phyloP scores from a whole-genome alignment of 2,113 vertebrate genomes.

The Halcyon malimbica region DNA sequence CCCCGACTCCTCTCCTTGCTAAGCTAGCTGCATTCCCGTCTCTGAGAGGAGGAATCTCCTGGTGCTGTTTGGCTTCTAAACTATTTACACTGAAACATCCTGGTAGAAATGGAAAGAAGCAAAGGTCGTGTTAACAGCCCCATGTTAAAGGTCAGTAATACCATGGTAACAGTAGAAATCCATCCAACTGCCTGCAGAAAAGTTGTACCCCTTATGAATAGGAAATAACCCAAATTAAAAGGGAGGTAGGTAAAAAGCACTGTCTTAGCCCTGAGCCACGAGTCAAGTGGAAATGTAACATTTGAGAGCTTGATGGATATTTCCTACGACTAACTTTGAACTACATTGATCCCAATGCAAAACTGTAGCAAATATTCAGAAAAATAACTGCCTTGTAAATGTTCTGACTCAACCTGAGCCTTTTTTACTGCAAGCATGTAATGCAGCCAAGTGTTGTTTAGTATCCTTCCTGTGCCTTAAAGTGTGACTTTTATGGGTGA shows the following conservation, averaged over 20 bases:
- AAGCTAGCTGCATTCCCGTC: neutral
- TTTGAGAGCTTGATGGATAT: neutral
- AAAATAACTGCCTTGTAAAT: neutral
- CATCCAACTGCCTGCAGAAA: conserved; percentile 21
- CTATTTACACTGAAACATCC: conserved; percentile 46
- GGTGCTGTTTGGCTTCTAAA: conserved; percentile 34
- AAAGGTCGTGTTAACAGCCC: conserved; percentile 49
- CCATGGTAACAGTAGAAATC: conserved; percentile 50
- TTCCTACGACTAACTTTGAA: neutral
- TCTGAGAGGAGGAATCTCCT: neutral
- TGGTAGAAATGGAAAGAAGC: conserved; percentile 56
- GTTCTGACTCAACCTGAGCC: neutral
- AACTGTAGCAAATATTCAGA: neutral
- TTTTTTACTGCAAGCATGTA: neutral
- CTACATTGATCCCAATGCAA: neutral
- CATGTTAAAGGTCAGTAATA: conserved; percentile 42
- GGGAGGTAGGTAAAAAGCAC: neutral
- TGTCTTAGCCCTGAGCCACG: neutral
- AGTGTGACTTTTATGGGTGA: conserved; percentile 70
- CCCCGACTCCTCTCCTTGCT: neutral
- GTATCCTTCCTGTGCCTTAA: conserved; percentile 69
- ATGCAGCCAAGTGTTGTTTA: conserved; percentile 41
- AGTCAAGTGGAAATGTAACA: neutral
- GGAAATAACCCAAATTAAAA: conserved; percentile 51
- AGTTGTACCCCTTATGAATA: neutral